Base-by-base conservation (phyloP, 1,140 invertebrate genomes). In the Lamellibrachia luymesi region DNA sequence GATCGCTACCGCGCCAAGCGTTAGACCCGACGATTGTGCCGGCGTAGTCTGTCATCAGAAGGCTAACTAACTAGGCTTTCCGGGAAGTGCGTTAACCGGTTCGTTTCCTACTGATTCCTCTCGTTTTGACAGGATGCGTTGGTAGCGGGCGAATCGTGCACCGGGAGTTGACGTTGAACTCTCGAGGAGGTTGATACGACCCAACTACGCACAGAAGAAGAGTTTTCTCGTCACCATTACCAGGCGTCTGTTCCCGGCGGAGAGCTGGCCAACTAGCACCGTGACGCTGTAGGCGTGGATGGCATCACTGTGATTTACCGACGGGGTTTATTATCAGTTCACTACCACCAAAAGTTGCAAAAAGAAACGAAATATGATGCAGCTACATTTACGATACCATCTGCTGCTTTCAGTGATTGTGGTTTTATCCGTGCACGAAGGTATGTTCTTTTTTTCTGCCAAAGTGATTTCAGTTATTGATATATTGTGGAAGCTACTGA, bases 121-220 rank as follows among this genome's bases (percentile, higher is more conserved):
- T 80, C 64, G 64, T 80, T 80, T 80, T 80, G 64, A 38, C 64
- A 80, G 64, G 64, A 80, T 80, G 64, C 64, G 64, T 80, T 80
- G 64, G 13, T 80, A 80, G 64, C 64, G 64, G 64, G 64, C 64
- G 64, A 80, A 80, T 80, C 64, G 5, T 80, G 64, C 64, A 80
- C 6, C 64, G 64, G 25, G 64, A 80, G 64, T 80, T 17, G 64
- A 6, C 64, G 38, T 38, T 38, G 38, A 38, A 38, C 38, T 8
- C 64, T 80, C 64, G 64, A 80, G 64, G 6, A 80, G 64, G 64
- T 80, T 80, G 64, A 80, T 80, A 80, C 64, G 64, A 22, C 13
- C 64, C 64, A 80, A 22, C 13, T 80, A 80, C 13, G 25, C 64
- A 80, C 64, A 22, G 64, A 80, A 22, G 64, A 80, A 80, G 64